Percentiles rank a stretch among this genome's conserved stretches.
Conservation (phyloP, 2,888 invertebrate species). For the Glyphotaelius pellucidus region DNA sequence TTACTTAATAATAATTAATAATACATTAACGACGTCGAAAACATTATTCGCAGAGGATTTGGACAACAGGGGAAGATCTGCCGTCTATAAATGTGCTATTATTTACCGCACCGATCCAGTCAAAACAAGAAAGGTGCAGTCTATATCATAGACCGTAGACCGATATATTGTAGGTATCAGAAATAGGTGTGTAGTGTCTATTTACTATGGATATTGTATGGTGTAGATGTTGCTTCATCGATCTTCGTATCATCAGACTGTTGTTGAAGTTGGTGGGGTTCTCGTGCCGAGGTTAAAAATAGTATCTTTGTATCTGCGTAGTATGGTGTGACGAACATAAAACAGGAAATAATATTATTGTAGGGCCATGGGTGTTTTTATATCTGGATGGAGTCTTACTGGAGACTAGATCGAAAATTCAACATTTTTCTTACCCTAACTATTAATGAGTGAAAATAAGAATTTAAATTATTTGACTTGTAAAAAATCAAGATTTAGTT, state of each 20-base stretch:
- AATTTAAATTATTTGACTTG: too few species aligned
- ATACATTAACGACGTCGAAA: neutral
- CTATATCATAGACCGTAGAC: neutral
- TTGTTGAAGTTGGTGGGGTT: neutral
- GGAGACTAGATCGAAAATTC: neutral
- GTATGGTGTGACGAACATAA: neutral
- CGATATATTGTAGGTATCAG: neutral
- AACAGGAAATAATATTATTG: neutral
- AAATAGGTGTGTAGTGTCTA: neutral
- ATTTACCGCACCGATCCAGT: neutral
- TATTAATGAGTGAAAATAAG: too few species aligned
- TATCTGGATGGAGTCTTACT: neutral
- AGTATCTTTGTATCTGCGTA: neutral
- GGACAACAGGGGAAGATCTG: neutral
- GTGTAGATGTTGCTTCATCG: neutral
- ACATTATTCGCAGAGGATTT: neutral
- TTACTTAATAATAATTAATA: neutral
- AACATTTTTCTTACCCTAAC: too few species aligned
- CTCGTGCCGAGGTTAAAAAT: neutral
- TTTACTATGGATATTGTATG: neutral
- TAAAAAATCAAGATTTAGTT: too few species aligned
- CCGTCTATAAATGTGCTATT: neutral
- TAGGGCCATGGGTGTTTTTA: neutral
- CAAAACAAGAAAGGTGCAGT: neutral
- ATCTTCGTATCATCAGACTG: neutral